These are phyloP conservation scores for Oeneis ivallda DNA, from an alignment of 2,888 invertebrate species.

Conservation along the genomic window DNA sequence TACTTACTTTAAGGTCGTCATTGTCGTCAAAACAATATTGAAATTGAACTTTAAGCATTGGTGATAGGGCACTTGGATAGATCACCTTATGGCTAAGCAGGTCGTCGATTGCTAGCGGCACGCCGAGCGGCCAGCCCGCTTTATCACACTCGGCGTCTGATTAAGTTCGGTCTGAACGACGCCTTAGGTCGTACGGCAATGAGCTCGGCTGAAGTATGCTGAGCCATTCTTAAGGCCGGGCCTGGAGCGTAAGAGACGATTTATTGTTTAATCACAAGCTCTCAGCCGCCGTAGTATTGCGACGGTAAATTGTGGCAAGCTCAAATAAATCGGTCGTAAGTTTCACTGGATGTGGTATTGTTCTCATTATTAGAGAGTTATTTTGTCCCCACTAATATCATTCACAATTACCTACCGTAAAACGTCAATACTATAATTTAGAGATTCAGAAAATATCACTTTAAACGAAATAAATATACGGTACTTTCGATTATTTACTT, in stretches of 20 bases:
- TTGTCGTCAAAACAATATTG: too few relatives aligned
- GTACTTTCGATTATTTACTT: too few relatives aligned
- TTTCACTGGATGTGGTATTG: conserved; percentile 33
- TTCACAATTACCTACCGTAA: neutral
- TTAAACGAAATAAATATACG: too few relatives aligned
- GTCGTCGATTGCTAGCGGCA: too few relatives aligned
- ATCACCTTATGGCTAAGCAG: too few relatives aligned
- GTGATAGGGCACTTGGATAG: too few relatives aligned
- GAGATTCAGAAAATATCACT: too few relatives aligned
- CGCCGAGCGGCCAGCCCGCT: too few relatives aligned
- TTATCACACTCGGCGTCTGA: neutral
- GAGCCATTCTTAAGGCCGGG: conserved; percentile 43
- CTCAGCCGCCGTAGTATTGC: conserved; percentile 69
- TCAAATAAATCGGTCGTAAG: conserved; percentile 44
- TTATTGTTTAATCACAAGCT: conserved; percentile 77
- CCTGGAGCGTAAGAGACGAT: conserved; percentile 53
- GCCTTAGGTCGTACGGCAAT: conserved; percentile 34
- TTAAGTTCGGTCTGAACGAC: neutral
- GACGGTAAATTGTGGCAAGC: conserved; percentile 69
- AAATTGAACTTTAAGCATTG: too few relatives aligned
- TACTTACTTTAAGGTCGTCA: too few relatives aligned
- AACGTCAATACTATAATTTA: neutral
- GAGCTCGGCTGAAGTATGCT: conserved; percentile 41
- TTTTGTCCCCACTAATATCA: neutral
- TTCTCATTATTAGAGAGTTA: neutral